phyloP scores from a whole-genome alignment of 2,888 invertebrate genomes.

The Callimorpha dominula region DNA sequence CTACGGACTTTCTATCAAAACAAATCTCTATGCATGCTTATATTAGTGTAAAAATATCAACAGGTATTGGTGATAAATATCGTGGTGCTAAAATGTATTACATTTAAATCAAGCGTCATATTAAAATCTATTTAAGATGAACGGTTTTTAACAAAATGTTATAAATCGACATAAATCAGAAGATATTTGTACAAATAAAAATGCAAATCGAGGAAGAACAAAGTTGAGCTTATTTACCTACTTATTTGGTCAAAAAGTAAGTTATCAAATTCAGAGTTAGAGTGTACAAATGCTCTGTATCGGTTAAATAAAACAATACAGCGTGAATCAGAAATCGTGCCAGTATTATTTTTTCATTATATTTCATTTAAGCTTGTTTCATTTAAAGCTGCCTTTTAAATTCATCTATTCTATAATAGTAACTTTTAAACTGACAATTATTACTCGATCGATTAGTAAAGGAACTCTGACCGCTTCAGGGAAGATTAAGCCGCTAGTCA shows the following conservation, averaged over 20 bases:
- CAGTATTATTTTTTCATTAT: constrained; percentile 42
- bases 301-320: constrained; percentile 20
- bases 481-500: constrained; percentile 5
- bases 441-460: constrained; percentile 30
- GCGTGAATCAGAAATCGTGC: constrained; percentile 36
- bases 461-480: constrained; percentile 22
- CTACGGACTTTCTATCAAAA: constrained; percentile 45
- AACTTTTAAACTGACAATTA: constrained; percentile 50
- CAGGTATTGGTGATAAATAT: constrained; percentile 26
- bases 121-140: background rate
- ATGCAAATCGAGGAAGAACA: constrained; percentile 8
- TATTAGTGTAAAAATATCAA: constrained; percentile 25
- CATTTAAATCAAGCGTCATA: constrained; percentile 10
- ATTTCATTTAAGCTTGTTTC: constrained; percentile 53
- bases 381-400: constrained; percentile 59
- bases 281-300: constrained; percentile 2
- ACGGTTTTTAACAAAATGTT: background rate
- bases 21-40: constrained; percentile 34
- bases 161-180: background rate
- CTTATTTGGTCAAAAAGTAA: background rate
- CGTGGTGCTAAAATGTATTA: constrained; percentile 19
- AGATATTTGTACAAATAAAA: constrained; percentile 3
- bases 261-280: background rate
- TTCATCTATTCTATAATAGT: constrained; percentile 56
- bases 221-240: background rate